Percentiles rank a stretch among this genome's conserved stretches.
Evolutionary conservation across 2,888 invertebrate species (phyloP).

Genomic region (Stomorhina lunata): DNA sequence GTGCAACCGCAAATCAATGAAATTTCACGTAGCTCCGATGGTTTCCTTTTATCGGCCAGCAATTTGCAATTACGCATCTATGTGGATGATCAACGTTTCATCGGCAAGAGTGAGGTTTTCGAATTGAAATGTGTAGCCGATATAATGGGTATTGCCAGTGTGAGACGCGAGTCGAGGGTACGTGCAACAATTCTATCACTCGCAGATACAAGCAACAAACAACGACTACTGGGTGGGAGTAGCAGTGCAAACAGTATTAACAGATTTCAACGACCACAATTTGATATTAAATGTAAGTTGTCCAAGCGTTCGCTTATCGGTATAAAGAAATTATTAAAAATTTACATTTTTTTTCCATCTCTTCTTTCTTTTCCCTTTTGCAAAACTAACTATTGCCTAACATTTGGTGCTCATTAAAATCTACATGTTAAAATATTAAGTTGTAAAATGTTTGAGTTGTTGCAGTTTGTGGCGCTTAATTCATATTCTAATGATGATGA

Average conservation of each 20-base stretch:
- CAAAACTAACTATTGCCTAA: too few relatives aligned
- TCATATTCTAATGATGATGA: constrained; percentile 53
- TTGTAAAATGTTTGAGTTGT: constrained; percentile 23
- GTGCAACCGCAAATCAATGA: constrained; percentile 79
- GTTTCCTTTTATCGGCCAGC: constrained; percentile 77
- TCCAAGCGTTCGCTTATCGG: neutral
- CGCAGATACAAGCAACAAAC: constrained; percentile 78
- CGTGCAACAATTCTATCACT: constrained; percentile 77
- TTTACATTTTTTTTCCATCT: neutral
- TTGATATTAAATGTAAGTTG: constrained; percentile 48
- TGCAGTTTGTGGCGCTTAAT: constrained; percentile 47
- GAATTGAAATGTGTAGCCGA: constrained; percentile 78
- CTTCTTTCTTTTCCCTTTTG: neutral
- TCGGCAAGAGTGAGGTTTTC: constrained; percentile 76
- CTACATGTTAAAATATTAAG: neutral
- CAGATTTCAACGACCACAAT: constrained; percentile 4
- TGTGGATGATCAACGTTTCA: constrained; percentile 78
- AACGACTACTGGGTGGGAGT: constrained; percentile 75
- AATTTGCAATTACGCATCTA: constrained; percentile 78
- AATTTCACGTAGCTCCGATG: constrained; percentile 77
- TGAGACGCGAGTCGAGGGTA: constrained; percentile 74
- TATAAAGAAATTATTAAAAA: neutral
- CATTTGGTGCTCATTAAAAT: neutral
- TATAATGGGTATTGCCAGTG: constrained; percentile 75
- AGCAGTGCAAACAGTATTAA: constrained; percentile 44